Evolutionary conservation across 1,140 invertebrate species (phyloP), one percentile per base, ranked within the genome.

Genomic region (Leptinotarsa undecemlineata): DNA sequence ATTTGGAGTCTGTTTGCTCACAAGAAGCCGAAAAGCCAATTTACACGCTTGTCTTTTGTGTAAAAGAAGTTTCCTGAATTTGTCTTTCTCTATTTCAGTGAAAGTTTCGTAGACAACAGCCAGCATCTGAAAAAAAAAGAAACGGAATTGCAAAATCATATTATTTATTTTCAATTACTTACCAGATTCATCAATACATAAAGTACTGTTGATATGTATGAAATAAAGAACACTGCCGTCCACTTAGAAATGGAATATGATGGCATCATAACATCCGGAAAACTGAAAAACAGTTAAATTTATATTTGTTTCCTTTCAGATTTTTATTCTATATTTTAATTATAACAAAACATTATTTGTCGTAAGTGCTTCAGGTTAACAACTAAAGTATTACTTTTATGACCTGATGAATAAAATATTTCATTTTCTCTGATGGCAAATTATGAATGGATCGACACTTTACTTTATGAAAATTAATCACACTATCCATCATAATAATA

Each of bases 221-320:
- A 89, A 70, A 96, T 92, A 85, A 96, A 96, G 84, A 96, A 96
- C 61, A 95, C 85, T n/a, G 92, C 91, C 80, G 93, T 93, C 90
- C 91, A 95, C 82, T 91, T 92, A 19, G 90, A 92, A 80, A 89
- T 88, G 3, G 92, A 90, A 86, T 95, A 96, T 0, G 95, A 92
- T 14, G 93, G 94, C 95, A 97, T 96, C 95, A 96, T 96, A 11
- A 97, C 94, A 86, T 96, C 95, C 21, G 95, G 95, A 87, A 93
- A 96, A 86, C 94, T 96, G 85, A 69, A 48, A 74, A 64, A 70
- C 15, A 26, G 68, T 74, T 74, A 62, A n/a, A 48, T 71, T 20
- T 11, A 33, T 63, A 21, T 42, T n/a, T n/a, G 33, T n/a, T 74
- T 74, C 21, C 42, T 70, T 48, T 23, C 20, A 26, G 17, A 33